phyloP scores from a whole-genome alignment of 2,888 invertebrate species.

The Hypena proboscidalis region DNA sequence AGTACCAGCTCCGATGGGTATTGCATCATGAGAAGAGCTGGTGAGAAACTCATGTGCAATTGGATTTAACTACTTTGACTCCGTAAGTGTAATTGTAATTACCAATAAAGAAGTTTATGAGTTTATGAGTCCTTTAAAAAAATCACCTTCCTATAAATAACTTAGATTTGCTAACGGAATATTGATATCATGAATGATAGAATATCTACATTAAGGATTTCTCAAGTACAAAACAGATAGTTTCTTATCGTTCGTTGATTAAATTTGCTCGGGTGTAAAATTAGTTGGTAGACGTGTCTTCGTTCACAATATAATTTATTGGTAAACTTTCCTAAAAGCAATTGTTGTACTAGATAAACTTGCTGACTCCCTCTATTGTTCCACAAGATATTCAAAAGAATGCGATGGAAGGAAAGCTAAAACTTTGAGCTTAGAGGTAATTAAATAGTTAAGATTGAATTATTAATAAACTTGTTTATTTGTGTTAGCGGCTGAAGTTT shows the following conservation, averaged over 20 bases:
- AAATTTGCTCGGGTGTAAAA: constrained; percentile 53
- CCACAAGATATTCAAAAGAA: constrained; percentile 33
- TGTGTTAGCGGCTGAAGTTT: constrained; percentile 4
- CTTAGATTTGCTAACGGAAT: too few species aligned
- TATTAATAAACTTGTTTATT: constrained; percentile 34
- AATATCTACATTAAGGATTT: too few species aligned
- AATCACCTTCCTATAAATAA: too few species aligned
- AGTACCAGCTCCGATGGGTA: too few species aligned
- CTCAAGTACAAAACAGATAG: constrained; percentile 6
- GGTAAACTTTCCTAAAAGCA: constrained; percentile 37
- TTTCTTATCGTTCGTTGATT: constrained; percentile 44
- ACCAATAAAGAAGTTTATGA: too few species aligned
- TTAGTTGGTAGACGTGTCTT: constrained; percentile 33
- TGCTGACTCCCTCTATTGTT: constrained; percentile 21
- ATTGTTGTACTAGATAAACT: constrained; percentile 38
- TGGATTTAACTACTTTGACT: too few species aligned
- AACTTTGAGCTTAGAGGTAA: constrained; percentile 22
- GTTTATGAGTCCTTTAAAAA: too few species aligned
- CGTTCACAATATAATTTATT: constrained; percentile 41
- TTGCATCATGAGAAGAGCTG: too few species aligned
- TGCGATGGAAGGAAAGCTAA: constrained; percentile 23
- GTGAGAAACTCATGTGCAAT: too few species aligned
- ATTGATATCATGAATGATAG: too few species aligned
- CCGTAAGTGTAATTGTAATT: too few species aligned
- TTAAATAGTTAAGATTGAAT: constrained; percentile 21